Evolutionary conservation across 2,797 vertebrate genomes (phyloP), one percentile per base, ranked within the genome.

Genomic region (Simalia tracyae): DNA sequence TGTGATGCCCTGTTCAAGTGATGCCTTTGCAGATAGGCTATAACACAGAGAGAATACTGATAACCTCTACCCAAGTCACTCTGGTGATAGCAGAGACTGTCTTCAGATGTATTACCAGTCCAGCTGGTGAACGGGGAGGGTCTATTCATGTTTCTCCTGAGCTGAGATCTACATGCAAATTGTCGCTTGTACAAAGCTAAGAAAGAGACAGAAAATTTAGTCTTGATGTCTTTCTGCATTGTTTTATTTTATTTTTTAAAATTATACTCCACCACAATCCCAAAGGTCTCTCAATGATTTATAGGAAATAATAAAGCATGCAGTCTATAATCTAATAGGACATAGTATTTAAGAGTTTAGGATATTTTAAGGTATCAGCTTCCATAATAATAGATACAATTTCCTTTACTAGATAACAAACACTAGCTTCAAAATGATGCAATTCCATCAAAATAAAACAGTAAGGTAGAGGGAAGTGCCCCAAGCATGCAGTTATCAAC

Each of bases 361-460:
- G 72, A 42, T 81, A n/a, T 4, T 64, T 64, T 64, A 87, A 63
- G 61, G 31, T 46, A 42, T 63, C 24, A 28, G 24, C 5, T 6
- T n/a, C 14, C 42, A 17, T 61, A 72, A 15, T 42, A 26, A 24
- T n/a, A 89, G 17, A 86, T 11, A 7, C 57, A 28, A 54, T 6
- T 68, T 84, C 90, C 46, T 84, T 76, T 87, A 87, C 12, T 90
- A 84, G 90, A 50, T 28, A 72, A 76, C 3, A 12, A 2, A 61
- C 2, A 92, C 59, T 17, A 91, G 26, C 1, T 93, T n/a, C 5
- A 63, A 46, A 24, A 86, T 87, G 11, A 2, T 19, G 64, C 92
- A 93, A 93, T 95, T 89, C 24, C 42, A 1, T 26, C 57, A 14
- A 91, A 91, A 15, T 60, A 46, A 91, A 17, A n/a, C 56, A 0